These are phyloP conservation scores for Ormyrus rosae DNA, from an alignment of 2,888 invertebrate species.

Conservation along the genomic window DNA sequence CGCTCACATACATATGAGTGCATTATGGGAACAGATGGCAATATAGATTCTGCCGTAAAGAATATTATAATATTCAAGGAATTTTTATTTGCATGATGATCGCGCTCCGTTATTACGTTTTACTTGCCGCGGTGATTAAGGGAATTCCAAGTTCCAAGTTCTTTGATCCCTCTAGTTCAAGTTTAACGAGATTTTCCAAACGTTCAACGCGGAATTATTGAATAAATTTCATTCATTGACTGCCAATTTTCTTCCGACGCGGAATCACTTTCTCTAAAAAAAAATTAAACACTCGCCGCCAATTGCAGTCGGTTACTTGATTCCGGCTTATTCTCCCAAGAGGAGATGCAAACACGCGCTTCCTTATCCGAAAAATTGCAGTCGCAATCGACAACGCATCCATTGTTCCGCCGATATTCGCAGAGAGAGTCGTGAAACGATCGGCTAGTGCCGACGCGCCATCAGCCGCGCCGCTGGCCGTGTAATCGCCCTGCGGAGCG, in stretches of 20 bases:
- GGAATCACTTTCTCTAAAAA: too few species aligned
- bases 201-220: too few species aligned
- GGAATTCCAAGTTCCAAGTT: too few species aligned
- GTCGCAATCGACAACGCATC: slow-evolving; percentile 23
- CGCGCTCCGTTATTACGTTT: slow-evolving; percentile 58
- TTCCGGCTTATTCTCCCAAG: too few species aligned
- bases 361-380: background rate
- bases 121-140: background rate
- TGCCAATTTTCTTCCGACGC: too few species aligned
- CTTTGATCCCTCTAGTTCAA: too few species aligned
- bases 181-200: too few species aligned
- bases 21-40: slow-evolving; percentile 67
- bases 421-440: background rate
- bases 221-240: too few species aligned
- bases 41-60: slow-evolving; percentile 66
- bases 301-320: too few species aligned
- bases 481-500: slow-evolving; percentile 33
- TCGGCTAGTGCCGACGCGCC: background rate
- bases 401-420: slow-evolving; percentile 12
- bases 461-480: slow-evolving; percentile 1
- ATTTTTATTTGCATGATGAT: slow-evolving; percentile 66
- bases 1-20: slow-evolving; percentile 67
- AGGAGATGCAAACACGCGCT: too few species aligned
- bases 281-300: too few species aligned
- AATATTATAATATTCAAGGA: slow-evolving; percentile 67